Conservation (phyloP, 2,888 invertebrate genomes). For the Ochlodes sylvanus region DNA sequence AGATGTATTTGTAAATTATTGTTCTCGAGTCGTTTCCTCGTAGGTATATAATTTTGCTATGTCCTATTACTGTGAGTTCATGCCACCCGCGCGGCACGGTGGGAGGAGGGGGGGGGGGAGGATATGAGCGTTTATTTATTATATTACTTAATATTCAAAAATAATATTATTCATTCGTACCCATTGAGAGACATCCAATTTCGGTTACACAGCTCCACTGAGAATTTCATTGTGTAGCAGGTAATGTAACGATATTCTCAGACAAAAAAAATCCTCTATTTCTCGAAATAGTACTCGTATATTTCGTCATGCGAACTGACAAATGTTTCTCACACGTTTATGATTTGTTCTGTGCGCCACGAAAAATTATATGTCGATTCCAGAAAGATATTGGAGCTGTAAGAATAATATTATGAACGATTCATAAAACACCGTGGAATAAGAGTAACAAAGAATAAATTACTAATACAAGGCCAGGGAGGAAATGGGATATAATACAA, state of each 20-base stretch:
- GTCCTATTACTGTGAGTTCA: no score
- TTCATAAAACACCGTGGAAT: neutral
- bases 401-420: neutral
- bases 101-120: no score
- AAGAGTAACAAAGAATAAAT: neutral
- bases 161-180: neutral
- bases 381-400: neutral
- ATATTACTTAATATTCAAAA: no score
- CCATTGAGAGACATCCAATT: neutral
- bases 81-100: no score
- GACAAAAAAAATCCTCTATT: neutral
- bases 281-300: neutral
- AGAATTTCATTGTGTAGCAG: no score
- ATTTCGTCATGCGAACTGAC: neutral
- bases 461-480: no score
- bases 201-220: neutral
- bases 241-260: neutral
- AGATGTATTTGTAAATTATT: no score
- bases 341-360: constrained; percentile 18
- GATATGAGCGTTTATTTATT: no score
- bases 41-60: no score
- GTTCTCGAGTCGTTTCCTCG: no score
- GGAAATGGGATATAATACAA: no score
- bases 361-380: constrained; percentile 16
- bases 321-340: constrained; percentile 12